These are phyloP conservation scores for Eupithecia abbreviata DNA, from an alignment of 2,888 invertebrate species.

Conservation along the genomic window DNA sequence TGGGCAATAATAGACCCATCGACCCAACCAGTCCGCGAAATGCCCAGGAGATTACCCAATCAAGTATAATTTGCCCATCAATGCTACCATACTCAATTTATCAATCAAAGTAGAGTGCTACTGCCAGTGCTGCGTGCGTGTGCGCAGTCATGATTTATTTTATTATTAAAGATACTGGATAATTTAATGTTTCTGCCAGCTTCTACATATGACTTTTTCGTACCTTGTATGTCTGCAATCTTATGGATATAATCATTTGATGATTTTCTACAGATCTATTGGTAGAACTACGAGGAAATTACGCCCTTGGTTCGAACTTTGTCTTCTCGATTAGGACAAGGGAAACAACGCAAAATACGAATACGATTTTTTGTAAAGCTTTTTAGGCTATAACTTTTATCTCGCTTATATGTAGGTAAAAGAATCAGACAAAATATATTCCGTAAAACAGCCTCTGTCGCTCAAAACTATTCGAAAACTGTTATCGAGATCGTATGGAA, in stretches of 20 bases:
- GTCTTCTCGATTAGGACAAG: too few species aligned
- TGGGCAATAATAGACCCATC: conserved; percentile 28
- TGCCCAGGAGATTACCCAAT: conserved; percentile 33
- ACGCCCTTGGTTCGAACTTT: too few species aligned
- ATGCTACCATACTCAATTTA: conserved; percentile 29
- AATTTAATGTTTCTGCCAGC: not conserved
- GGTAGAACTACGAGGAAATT: too few species aligned
- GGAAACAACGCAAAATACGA: too few species aligned
- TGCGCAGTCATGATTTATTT: conserved; percentile 5
- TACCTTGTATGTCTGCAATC: not conserved
- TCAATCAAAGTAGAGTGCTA: conserved; percentile 32
- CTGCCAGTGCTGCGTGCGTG: conserved; percentile 19
- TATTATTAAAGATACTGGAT: not conserved
- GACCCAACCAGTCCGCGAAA: conserved; percentile 22
- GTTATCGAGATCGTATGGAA: not conserved
- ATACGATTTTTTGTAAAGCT: too few species aligned
- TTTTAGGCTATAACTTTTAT: too few species aligned
- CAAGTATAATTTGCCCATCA: conserved; percentile 33
- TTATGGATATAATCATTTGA: too few species aligned
- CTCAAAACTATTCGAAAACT: too few species aligned
- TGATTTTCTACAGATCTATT: too few species aligned
- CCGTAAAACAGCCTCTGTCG: too few species aligned
- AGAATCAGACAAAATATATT: too few species aligned
- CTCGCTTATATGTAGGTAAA: too few species aligned
- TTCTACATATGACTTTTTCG: not conserved